Evolutionary conservation across 2,797 vertebrate species (phyloP).

Genomic region (Aeoliscus strigatus): DNA sequence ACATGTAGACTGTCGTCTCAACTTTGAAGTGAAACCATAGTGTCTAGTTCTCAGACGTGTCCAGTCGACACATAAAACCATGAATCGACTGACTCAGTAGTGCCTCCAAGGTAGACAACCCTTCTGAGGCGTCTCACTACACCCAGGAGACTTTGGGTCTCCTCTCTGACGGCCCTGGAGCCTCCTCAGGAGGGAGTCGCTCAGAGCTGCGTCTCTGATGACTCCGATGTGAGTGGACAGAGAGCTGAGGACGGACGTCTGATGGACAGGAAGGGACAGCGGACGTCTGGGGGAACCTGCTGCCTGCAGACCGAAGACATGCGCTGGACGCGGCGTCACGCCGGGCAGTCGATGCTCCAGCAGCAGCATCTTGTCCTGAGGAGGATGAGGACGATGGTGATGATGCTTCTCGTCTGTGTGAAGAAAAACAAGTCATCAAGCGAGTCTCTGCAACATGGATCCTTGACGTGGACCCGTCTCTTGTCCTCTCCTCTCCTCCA

Average conservation of each 20-base stretch:
- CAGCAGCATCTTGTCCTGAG: not conserved
- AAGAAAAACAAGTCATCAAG: not conserved
- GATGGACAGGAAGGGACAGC: slow-evolving; percentile 3
- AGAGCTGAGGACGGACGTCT: slow-evolving; percentile 2
- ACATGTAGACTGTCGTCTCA: too few relatives aligned
- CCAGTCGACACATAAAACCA: too few relatives aligned
- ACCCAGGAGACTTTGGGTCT: slow-evolving; percentile 62
- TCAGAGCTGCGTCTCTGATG: slow-evolving; percentile 4
- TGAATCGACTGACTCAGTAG: too few relatives aligned
- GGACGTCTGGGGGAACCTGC: slow-evolving; percentile 4
- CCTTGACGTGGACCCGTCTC: too few relatives aligned
- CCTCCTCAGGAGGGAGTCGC: not conserved
- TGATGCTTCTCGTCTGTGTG: slow-evolving; percentile 29
- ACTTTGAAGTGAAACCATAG: too few relatives aligned
- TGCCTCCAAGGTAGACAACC: too few relatives aligned
- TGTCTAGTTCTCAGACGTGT: too few relatives aligned
- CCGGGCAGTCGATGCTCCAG: slow-evolving; percentile 12
- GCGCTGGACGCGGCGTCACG: not conserved
- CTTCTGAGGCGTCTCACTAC: slow-evolving; percentile 11
- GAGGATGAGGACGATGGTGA: slow-evolving; percentile 17
- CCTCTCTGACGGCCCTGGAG: slow-evolving; percentile 7
- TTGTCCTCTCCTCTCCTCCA: too few relatives aligned
- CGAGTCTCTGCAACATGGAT: not conserved
- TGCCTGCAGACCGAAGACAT: slow-evolving; percentile 8
- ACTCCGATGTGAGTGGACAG: slow-evolving; percentile 6